Percentiles rank a stretch among this genome's conserved stretches.
Conservation (phyloP, 1,140 invertebrate genomes). For the Calephelis virginiensis region DNA sequence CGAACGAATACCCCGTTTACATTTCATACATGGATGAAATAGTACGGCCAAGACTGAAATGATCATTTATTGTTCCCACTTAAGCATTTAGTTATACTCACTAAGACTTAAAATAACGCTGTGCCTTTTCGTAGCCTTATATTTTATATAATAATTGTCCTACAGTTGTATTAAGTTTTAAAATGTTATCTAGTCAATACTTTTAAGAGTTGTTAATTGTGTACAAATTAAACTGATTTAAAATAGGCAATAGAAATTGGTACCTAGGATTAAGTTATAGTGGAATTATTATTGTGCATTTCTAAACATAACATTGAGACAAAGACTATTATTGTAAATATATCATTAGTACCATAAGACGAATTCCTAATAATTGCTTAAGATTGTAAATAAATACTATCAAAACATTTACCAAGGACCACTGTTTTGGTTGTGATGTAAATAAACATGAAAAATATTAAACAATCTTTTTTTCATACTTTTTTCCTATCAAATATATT, state of each 20-base stretch:
- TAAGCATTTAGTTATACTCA: constrained; percentile 65
- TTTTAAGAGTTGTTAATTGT: constrained; percentile 48
- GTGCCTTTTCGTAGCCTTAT: constrained; percentile 68
- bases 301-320: constrained; percentile 47
- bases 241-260: constrained; percentile 14
- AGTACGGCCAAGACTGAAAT: constrained; percentile 66
- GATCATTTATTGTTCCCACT: constrained; percentile 61
- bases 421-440: constrained; percentile 50
- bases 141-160: constrained; percentile 34
- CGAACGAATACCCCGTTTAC: constrained; percentile 57
- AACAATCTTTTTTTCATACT: constrained; percentile 19
- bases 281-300: constrained; percentile 26
- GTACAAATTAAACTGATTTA: constrained; percentile 25
- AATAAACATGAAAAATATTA: constrained; percentile 45
- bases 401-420: constrained; percentile 43
- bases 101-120: constrained; percentile 60
- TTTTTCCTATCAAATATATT: neutral
- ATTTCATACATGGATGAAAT: constrained; percentile 66
- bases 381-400: constrained; percentile 38
- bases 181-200: constrained; percentile 72
- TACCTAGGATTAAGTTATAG: constrained; percentile 1
- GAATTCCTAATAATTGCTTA: constrained; percentile 71
- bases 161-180: constrained; percentile 55
- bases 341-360: constrained; percentile 59
- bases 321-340: constrained; percentile 66